These are phyloP conservation scores for Acanthornis magna DNA, from an alignment of 2,797 vertebrate species.

Conservation along the genomic window DNA sequence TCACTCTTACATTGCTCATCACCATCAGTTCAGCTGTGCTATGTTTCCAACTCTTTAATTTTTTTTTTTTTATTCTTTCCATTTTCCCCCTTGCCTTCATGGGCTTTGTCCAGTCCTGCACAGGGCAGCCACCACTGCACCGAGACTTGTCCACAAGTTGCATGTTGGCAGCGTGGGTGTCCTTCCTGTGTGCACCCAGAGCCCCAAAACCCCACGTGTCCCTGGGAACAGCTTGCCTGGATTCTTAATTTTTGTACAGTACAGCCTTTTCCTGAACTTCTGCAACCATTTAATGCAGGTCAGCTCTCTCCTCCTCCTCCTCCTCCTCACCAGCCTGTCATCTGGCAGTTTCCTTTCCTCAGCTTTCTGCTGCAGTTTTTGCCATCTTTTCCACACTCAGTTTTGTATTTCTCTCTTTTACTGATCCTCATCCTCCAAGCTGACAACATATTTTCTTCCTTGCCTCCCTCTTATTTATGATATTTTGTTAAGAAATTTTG, in stretches of 20 bases:
- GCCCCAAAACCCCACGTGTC: accelerated
- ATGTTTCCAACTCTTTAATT: neutral
- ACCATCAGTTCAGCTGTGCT: neutral
- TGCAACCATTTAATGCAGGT: neutral
- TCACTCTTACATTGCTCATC: neutral
- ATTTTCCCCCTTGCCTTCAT: neutral
- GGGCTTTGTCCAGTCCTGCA: neutral
- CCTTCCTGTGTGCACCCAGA: neutral
- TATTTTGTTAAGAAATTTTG: neutral
- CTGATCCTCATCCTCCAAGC: neutral
- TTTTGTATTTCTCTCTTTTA: neutral
- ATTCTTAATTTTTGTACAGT: neutral
- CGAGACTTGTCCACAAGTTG: accelerated
- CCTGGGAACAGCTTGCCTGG: neutral
- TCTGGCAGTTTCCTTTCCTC: neutral
- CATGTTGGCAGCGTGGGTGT: neutral
- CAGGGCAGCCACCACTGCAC: no score
- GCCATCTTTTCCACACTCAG: neutral
- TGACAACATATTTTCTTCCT: neutral
- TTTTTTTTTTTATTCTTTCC: neutral
- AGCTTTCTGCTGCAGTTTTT: neutral
- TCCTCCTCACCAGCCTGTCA: neutral
- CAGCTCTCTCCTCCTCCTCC: neutral
- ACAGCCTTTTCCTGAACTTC: neutral
- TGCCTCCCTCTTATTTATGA: neutral